phyloP scores from a whole-genome alignment of 2,888 invertebrate genomes.

The Caenorhabditis sp. region DNA sequence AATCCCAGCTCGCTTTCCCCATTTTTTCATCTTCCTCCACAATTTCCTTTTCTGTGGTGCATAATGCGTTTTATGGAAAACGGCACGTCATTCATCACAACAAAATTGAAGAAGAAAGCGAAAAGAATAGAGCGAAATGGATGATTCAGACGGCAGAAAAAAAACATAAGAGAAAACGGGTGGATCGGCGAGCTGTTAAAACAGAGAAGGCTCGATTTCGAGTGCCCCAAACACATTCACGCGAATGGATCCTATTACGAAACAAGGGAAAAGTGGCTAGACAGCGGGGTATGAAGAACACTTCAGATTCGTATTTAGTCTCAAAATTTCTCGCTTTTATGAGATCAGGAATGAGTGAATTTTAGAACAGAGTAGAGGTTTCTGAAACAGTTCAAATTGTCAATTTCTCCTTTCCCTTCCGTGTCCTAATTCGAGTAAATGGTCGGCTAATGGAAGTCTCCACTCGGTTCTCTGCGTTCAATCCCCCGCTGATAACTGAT shows the following conservation, averaged over 20 bases:
- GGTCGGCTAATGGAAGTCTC: background rate
- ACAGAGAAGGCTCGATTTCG: constrained; percentile 3
- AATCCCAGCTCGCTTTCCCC: constrained; percentile 3
- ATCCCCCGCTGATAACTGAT: constrained; percentile 6
- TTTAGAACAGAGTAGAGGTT: too few relatives aligned
- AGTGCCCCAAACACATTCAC: constrained; percentile 10
- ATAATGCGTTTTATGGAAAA: background rate
- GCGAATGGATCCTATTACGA: constrained; percentile 11
- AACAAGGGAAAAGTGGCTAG: background rate
- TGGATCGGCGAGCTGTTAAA: constrained; percentile 32
- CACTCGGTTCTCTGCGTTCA: background rate
- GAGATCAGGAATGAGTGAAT: too few relatives aligned
- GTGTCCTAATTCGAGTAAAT: constrained; percentile 11
- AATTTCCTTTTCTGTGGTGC: constrained; percentile 28
- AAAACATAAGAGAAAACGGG: constrained; percentile 4
- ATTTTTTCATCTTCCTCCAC: background rate
- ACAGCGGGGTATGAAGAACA: background rate
- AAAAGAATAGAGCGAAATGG: constrained; percentile 9
- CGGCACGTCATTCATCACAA: constrained; percentile 16
- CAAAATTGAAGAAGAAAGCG: constrained; percentile 3
- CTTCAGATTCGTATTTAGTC: background rate
- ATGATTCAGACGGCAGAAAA: constrained; percentile 22
- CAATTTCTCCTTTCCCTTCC: too few relatives aligned
- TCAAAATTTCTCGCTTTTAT: constrained; percentile 6
- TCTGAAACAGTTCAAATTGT: too few relatives aligned